Percentiles rank a stretch among this genome's conserved stretches.
These are phyloP conservation scores for Nomada fabriciana DNA, from an alignment of 2,888 invertebrate species.

Conservation along the genomic window DNA sequence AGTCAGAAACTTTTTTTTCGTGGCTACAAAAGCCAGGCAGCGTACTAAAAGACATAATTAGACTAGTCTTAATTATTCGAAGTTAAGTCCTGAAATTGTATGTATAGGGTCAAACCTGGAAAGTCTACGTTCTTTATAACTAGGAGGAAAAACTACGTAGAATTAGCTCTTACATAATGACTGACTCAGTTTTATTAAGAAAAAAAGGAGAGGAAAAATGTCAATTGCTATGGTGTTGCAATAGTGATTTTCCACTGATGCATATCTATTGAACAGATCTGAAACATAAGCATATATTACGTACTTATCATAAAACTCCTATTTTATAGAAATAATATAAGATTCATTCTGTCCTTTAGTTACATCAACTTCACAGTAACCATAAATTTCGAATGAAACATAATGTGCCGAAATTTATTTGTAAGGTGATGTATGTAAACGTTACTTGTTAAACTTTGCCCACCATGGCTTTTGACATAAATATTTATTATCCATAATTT, in stretches of 20 bases:
- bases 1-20: constrained; percentile 70
- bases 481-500: constrained; percentile 69
- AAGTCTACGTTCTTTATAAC: constrained; percentile 75
- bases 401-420: constrained; percentile 15
- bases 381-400: not conserved
- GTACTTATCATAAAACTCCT: constrained; percentile 15
- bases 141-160: constrained; percentile 62
- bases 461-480: constrained; percentile 60
- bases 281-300: constrained; percentile 19
- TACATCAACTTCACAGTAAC: constrained; percentile 1
- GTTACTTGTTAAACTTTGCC: constrained; percentile 36
- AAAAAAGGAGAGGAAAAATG: constrained; percentile 21
- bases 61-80: constrained; percentile 68
- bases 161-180: constrained; percentile 63
- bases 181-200: constrained; percentile 64
- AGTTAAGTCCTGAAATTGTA: constrained; percentile 73
- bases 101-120: constrained; percentile 72
- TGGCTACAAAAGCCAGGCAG: constrained; percentile 67
- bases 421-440: not conserved
- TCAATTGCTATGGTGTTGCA: constrained; percentile 61
- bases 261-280: constrained; percentile 44
- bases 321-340: constrained; percentile 28
- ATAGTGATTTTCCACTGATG: constrained; percentile 30
- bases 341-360: constrained; percentile 4
- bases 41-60: constrained; percentile 75